A percentile compares a stretch with the other conserved stretches of the same genome.
phyloP scores from a whole-genome alignment of 2,888 invertebrate genomes.

The Metopia argyrocephala region DNA sequence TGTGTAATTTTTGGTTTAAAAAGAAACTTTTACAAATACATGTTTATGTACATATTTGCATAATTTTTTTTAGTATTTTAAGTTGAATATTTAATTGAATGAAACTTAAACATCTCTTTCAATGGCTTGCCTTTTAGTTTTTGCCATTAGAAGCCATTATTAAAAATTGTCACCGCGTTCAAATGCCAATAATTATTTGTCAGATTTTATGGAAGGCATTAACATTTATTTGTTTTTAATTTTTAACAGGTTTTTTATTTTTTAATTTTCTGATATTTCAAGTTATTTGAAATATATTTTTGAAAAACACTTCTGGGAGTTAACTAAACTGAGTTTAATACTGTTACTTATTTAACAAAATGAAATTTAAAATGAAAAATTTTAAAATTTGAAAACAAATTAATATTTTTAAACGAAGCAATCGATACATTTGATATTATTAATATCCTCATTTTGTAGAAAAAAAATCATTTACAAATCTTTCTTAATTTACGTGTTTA shows the following conservation, averaged over 20 bases:
- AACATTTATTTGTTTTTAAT: conserved; percentile 42
- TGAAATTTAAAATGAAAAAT: no score
- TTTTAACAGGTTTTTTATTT: conserved; percentile 44
- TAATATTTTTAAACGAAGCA: no score
- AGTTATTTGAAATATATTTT: not conserved
- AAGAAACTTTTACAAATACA: no score
- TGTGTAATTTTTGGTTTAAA: not conserved
- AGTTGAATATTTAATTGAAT: conserved; percentile 23
- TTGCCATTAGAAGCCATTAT: conserved; percentile 18
- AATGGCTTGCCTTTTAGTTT: not conserved
- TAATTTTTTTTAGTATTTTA: conserved; percentile 15
- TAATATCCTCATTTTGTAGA: no score
- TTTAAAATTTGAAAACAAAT: no score
- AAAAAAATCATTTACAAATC: no score
- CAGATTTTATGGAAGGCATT: conserved; percentile 53
- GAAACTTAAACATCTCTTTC: not conserved
- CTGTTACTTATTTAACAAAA: no score
- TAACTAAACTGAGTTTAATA: no score
- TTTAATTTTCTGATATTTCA: not conserved
- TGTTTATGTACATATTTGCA: no score
- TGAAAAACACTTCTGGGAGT: no score
- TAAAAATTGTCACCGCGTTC: conserved; percentile 24
- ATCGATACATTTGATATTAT: no score
- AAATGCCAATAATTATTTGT: conserved; percentile 53
- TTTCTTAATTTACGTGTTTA: no score